Evolutionary conservation across 2,888 invertebrate genomes (phyloP), one percentile per base, ranked within the genome.

Genomic region (Rotaria sp.): DNA sequence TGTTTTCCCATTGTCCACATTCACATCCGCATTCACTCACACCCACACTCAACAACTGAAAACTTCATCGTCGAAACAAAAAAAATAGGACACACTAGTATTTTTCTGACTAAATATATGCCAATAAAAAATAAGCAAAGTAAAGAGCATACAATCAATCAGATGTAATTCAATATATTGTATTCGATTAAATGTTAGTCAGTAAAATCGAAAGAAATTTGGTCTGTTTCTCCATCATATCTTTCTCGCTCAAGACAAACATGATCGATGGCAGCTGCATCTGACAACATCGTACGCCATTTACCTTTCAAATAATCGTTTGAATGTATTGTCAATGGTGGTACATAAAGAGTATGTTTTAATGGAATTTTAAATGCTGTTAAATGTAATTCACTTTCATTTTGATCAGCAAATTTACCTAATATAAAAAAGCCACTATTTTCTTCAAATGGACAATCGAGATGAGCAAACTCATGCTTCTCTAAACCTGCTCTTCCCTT

Each of bases 271-370:
- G 87, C 86, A 24, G 88, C 87, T 84, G 88, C 88, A 74, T 88
- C 88, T 18, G 88, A 88, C 55, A 88, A 57, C 88, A 88, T 88
- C 30, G 88, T 88, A 55, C 88, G 80, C 88, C 88, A 88, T 15
- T 88, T 88, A 55, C 88, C 88, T 85, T 86, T 87, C 74, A 88
- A 55, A 55, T 88, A 88, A 67, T 88, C 88, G 57, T 88, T 88
- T 67, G 86, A 85, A 85, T 88, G 88, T 80, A 88, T 88, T n/a
- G 84, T 84, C 30, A 84, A 84, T 11, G 86, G 86, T 21, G 88
- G 88, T 21, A 88, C 85, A 85, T 87, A 88, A 30, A 88, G 74
- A 0, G 87, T 88, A 41, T 88, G 88, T 21, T 87, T 86, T 45
- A 85, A 85, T 10, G 87, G 87, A 30, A 87, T 84, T 35, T 80